Evolutionary conservation across 2,113 vertebrate species (phyloP).

Genomic region (Sardina pilchardus): DNA sequence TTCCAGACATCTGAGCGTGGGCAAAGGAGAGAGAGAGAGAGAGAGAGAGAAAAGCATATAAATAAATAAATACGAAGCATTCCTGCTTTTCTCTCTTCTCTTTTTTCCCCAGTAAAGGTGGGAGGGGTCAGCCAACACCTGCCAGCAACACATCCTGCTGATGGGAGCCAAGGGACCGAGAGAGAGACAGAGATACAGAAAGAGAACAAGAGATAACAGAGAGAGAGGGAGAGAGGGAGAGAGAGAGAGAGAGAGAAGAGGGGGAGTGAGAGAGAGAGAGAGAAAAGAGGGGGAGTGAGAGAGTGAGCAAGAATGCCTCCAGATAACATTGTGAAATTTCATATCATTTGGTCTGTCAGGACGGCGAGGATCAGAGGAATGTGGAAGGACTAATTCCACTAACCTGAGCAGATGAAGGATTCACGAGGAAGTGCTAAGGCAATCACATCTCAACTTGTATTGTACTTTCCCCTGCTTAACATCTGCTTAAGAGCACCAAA

Average conservation of each 20-base stretch:
- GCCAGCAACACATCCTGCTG: conserved; percentile 9
- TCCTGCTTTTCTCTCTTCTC: background rate
- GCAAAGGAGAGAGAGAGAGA: conserved; percentile 13
- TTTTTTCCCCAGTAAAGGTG: background rate
- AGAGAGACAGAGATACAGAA: background rate
- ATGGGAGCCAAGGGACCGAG: background rate
- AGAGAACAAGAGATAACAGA: background rate
- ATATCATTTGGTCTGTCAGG: background rate
- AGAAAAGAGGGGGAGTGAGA: background rate
- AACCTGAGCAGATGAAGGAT: background rate
- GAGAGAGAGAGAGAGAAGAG: background rate
- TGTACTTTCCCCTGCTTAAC: background rate
- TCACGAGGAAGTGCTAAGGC: background rate
- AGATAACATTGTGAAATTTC: background rate
- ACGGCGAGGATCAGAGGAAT: background rate
- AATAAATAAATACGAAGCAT: background rate
- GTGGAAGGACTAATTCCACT: background rate
- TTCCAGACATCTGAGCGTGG: conserved; percentile 48
- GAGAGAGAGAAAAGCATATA: background rate
- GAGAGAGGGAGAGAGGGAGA: background rate
- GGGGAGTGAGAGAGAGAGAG: background rate
- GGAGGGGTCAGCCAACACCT: background rate
- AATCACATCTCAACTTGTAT: background rate
- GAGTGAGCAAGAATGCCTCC: background rate
- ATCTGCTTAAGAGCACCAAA: background rate